Evolutionary conservation across 1,140 invertebrate species (phyloP).

Genomic region (Branchinecta lynchi): DNA sequence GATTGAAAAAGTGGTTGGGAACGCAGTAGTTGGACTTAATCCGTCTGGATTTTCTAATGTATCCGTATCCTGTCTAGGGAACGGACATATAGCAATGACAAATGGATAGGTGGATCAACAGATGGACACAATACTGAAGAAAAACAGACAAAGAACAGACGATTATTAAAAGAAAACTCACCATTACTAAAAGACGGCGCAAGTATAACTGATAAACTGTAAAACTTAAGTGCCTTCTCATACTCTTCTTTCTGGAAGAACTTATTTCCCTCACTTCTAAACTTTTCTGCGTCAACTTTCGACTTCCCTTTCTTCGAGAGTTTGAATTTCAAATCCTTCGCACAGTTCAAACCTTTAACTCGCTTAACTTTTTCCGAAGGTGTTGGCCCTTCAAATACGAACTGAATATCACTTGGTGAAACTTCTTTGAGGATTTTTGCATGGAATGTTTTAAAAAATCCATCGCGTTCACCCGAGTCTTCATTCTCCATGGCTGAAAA

Average conservation of each 20-base stretch:
- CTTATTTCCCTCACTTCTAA: constrained; percentile 59
- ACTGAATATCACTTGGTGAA: constrained; percentile 18
- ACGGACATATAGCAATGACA: too few relatives aligned
- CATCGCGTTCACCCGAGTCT: constrained; percentile 15
- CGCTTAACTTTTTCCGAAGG: not conserved
- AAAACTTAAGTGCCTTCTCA: constrained; percentile 49
- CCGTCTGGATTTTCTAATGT: too few relatives aligned
- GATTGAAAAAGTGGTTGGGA: too few relatives aligned
- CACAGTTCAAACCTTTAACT: not conserved
- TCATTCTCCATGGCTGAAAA: constrained; percentile 13
- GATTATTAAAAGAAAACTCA: constrained; percentile 20
- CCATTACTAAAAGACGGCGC: constrained; percentile 46
- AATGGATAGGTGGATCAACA: too few relatives aligned
- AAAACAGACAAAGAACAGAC: too few relatives aligned
- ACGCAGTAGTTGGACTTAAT: too few relatives aligned
- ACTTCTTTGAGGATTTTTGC: constrained; percentile 16
- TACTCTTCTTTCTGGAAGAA: constrained; percentile 59
- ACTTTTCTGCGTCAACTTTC: constrained; percentile 39
- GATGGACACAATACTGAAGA: too few relatives aligned
- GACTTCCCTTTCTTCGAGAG: constrained; percentile 38
- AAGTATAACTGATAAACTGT: constrained; percentile 49
- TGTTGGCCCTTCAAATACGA: constrained; percentile 20
- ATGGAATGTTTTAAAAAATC: constrained; percentile 21
- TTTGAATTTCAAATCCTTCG: not conserved
- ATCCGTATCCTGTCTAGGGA: too few relatives aligned